Conservation (phyloP, 2,888 invertebrate species). For the Eueremaeus valkanovi region DNA sequence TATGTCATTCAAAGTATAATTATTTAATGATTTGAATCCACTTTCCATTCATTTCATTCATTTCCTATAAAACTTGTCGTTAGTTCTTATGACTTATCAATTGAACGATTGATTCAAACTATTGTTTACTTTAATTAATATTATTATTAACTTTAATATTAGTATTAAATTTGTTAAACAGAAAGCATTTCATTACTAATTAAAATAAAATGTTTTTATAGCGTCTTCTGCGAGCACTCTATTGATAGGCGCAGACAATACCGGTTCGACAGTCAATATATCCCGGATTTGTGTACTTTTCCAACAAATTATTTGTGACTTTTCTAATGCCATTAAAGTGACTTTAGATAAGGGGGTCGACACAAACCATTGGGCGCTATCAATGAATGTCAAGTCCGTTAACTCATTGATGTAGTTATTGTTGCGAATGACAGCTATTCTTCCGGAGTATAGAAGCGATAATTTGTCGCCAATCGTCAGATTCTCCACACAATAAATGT, state of each 20-base stretch:
- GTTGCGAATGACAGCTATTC: slow-evolving; percentile 53
- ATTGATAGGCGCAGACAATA: background rate
- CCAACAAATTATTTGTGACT: slow-evolving; percentile 75
- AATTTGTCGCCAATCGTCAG: slow-evolving; percentile 80
- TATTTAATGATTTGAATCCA: too few species aligned
- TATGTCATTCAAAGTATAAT: too few species aligned
- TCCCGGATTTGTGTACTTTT: slow-evolving; percentile 53
- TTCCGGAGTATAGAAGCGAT: slow-evolving; percentile 74
- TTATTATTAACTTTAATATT: background rate
- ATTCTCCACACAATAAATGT: slow-evolving; percentile 81
- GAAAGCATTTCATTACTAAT: background rate
- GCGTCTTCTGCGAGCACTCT: background rate
- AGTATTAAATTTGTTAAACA: background rate
- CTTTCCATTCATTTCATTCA: background rate
- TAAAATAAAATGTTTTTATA: slow-evolving; percentile 25
- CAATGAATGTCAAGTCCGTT: slow-evolving; percentile 79
- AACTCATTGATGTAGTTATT: slow-evolving; percentile 77
- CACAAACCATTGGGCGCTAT: slow-evolving; percentile 84
- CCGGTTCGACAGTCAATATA: background rate
- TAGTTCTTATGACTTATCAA: background rate
- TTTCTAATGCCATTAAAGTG: slow-evolving; percentile 80
- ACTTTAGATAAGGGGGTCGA: slow-evolving; percentile 79
- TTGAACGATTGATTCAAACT: background rate
- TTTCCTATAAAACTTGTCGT: background rate
- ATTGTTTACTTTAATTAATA: background rate